phyloP scores from a whole-genome alignment of 2,797 vertebrate genomes.

The Brachyrhaphis roseni region DNA sequence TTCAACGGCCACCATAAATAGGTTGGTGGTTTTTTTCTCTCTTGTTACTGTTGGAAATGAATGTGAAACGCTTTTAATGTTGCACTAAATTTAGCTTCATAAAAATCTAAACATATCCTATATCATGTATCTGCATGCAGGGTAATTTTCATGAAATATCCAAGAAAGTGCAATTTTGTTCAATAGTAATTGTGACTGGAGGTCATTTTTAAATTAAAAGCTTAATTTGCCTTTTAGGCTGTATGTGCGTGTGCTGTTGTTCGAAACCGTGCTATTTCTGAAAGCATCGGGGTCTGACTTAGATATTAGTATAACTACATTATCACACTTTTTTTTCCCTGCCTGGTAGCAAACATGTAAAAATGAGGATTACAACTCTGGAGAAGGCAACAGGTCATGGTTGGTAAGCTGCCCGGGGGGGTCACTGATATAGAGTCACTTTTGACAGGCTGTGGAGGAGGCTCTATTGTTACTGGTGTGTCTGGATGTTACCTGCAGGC shows the following conservation, averaged over 20 bases:
- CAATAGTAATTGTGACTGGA: constrained; percentile 71
- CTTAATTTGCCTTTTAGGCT: constrained; percentile 51
- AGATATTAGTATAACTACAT: constrained; percentile 82
- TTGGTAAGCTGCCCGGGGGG: constrained; percentile 82
- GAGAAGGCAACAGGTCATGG: constrained; percentile 85
- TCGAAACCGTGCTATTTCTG: constrained; percentile 71
- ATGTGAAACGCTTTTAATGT: constrained; percentile 56
- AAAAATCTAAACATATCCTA: constrained; percentile 44
- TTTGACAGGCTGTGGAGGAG: constrained; percentile 86
- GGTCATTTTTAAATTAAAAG: constrained; percentile 74
- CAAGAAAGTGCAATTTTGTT: constrained; percentile 65
- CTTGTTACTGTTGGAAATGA: constrained; percentile 48
- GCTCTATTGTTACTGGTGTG: constrained; percentile 82
- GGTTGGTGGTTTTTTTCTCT: constrained; percentile 15
- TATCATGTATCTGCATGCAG: constrained; percentile 54
- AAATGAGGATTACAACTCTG: constrained; percentile 81
- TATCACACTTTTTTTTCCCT: constrained; percentile 75
- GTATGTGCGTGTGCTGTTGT: constrained; percentile 40
- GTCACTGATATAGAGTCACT: constrained; percentile 83
- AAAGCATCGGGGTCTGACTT: constrained; percentile 76
- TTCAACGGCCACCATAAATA: constrained; percentile 55
- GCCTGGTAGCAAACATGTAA: constrained; percentile 78
- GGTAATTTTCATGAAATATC: constrained; percentile 71
- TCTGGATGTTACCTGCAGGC: constrained; percentile 84
- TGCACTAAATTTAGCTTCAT: constrained; percentile 58